Base-by-base conservation (phyloP, 1,140 invertebrate species). In the Sitodiplosis mosellana region DNA sequence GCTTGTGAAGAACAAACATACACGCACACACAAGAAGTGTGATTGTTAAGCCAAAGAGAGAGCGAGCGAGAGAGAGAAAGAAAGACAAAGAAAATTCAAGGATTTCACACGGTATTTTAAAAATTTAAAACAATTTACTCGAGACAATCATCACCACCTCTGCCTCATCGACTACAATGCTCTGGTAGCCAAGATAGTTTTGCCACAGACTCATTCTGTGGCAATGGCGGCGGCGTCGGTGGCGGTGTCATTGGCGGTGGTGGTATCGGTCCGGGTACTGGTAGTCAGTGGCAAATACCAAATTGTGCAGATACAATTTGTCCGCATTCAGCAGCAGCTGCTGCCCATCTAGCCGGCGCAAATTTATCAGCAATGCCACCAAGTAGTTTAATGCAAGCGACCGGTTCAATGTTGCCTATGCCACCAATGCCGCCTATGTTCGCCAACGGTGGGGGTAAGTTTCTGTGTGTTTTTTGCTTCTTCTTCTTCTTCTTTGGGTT, bases 131-230 rank as follows among this genome's bases (percentile, higher is more conserved):
- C 61, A 57, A 64, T 64, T 64, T 64, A 64, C 50, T 63, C 61
- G 52, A 58, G 62, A 49, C 62, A 64, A 55, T 59, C 59, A 50
- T 64, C 62, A 52, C 61, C 48, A 20, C 48, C 62, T 54, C 58
- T 61, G 60, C 60, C 58, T 55, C 61, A 62, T 57, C 59, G 62
- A 55, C 57, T 64, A 56, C 62, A 64, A 64, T 64, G 62, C 57
- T 64, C 62, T 64, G 62, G 62, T 64, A 64, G 62, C 61, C 61
- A 64, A 63, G 62, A 64, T 52, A 64, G 62, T 63, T 64, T 64
- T 62, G 61, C 61, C 59, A 60, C 63, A 59, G 62, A 64, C 59
- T 61, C 63, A 53, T 64, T 63, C 55, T 64, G 62, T 55, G 58
- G 56, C 53, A 58, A 54, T 52, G 58, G 54, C 48, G 54, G 55